Percentiles rank a stretch among this genome's conserved stretches.
Evolutionary conservation across 2,113 vertebrate genomes (phyloP).

Genomic region (Psittacara wagleri): DNA sequence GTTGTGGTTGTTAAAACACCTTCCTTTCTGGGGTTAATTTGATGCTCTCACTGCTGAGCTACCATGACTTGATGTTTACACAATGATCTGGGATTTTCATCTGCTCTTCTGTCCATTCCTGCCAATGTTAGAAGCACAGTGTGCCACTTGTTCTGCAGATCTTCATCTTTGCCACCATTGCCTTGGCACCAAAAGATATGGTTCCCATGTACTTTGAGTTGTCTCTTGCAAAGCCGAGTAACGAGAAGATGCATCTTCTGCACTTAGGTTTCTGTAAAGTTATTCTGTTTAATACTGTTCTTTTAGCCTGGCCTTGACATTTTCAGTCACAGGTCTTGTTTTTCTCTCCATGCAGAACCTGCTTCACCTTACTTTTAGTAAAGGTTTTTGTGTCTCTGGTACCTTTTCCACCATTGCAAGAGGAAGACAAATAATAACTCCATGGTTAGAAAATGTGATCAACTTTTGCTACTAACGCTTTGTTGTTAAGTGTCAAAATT

Average conservation of each 20-base stretch:
- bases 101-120: background rate
- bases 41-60: background rate
- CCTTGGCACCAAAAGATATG: background rate
- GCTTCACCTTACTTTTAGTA: background rate
- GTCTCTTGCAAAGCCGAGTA: background rate
- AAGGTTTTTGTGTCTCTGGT: background rate
- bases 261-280: background rate
- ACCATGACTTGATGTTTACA: background rate
- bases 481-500: background rate
- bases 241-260: background rate
- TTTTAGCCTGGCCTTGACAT: background rate
- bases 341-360: background rate
- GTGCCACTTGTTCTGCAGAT: background rate
- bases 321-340: background rate
- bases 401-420: background rate
- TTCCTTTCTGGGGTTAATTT: background rate
- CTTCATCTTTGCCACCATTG: background rate
- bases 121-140: background rate
- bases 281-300: background rate
- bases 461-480: background rate
- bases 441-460: background rate
- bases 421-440: background rate
- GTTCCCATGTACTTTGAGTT: background rate
- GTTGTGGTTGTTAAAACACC: background rate
- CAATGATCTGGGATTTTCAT: background rate